A percentile compares a stretch with the other conserved stretches of the same genome.
Evolutionary conservation across 2,113 vertebrate species (phyloP).

Genomic region (Probosciger aterrimus): DNA sequence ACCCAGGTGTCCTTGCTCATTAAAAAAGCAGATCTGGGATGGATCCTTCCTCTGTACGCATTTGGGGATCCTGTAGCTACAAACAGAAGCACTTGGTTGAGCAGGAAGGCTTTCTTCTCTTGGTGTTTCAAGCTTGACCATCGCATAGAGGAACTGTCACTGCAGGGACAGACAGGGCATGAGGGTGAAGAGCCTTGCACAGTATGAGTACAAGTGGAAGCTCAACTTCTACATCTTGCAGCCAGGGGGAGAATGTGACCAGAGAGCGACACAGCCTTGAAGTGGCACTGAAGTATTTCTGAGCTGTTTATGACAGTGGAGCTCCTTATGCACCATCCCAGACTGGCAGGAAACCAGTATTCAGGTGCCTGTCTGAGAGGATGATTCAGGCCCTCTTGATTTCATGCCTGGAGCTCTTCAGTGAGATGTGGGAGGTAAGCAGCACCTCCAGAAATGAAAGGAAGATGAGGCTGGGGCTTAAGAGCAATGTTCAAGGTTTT

Average conservation of each 20-base stretch:
- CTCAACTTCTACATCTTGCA: background rate
- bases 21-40: background rate
- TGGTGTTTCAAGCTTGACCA: background rate
- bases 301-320: background rate
- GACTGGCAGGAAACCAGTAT: background rate
- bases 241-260: background rate
- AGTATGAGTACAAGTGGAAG: background rate
- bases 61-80: background rate
- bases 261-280: fast-evolving
- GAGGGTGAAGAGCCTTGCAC: background rate
- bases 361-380: background rate
- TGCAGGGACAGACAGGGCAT: background rate
- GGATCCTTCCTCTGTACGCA: background rate
- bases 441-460: background rate
- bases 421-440: background rate
- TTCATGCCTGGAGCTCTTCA: background rate
- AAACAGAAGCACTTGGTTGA: background rate
- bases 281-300: background rate
- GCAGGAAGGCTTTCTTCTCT: background rate
- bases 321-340: background rate
- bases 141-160: background rate
- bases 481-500: background rate
- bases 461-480: background rate
- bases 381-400: background rate
- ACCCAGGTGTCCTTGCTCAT: background rate